Conservation (phyloP, 2,113 vertebrate genomes). For the Pteropus alecto region DNA sequence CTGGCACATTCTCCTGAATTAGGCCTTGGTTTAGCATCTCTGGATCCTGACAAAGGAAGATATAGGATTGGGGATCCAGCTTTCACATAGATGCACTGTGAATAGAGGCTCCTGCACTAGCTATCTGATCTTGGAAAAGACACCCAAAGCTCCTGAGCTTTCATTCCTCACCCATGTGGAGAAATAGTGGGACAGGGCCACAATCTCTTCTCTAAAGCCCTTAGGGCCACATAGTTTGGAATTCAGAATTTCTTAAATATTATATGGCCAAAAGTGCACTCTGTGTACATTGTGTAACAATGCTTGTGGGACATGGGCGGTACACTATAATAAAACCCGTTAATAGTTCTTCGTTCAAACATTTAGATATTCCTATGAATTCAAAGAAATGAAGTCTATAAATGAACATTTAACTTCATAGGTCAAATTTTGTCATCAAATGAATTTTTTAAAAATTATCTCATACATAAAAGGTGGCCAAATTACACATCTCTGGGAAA, state of each 20-base stretch:
- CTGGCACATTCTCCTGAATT: neutral
- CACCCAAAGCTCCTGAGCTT: neutral
- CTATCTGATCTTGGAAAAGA: neutral
- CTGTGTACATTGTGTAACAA: neutral
- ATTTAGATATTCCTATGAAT: neutral
- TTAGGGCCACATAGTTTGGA: neutral
- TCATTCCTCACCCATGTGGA: neutral
- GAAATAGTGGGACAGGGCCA: neutral
- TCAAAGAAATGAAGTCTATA: neutral
- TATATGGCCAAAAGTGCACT: neutral
- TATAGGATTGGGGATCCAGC: fast-evolving
- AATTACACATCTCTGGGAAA: neutral
- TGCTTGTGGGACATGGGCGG: neutral
- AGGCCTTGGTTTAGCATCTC: neutral
- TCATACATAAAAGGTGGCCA: neutral
- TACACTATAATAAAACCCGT: neutral
- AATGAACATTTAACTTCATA: neutral
- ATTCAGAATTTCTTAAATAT: neutral
- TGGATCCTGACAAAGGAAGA: neutral
- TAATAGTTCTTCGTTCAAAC: neutral
- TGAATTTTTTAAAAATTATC: neutral
- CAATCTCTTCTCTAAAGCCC: neutral
- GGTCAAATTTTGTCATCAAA: neutral
- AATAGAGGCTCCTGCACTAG: neutral
- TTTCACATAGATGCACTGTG: neutral